Evolutionary conservation across 2,888 invertebrate species (phyloP), one percentile per base, ranked within the genome.

Genomic region (Empis stercorea): DNA sequence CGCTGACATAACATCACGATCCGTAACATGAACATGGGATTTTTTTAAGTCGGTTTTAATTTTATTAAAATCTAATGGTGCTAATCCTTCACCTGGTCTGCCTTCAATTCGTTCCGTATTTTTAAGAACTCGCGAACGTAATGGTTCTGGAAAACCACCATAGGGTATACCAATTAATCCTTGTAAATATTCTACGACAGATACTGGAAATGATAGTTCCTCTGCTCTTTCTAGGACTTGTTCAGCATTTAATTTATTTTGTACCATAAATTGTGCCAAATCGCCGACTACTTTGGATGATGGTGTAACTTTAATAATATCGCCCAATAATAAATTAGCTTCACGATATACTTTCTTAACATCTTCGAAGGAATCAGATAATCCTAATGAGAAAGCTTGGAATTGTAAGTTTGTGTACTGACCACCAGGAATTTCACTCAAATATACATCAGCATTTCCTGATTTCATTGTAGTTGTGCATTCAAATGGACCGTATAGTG

Each of bases 341-440:
- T 94, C 88, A 44, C 84, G 79, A 57, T 84, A 83, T 41, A 91
- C 89, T 61, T 86, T 84, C 72, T 96, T 96, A 3, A 96, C 87
- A 55, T 89, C 83, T 63, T 94, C 94, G 66, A 96, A 96, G 72
- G 94, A 87, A 58, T 85, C 84, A 34, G 92, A 94, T 13, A 96
- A 73, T 1, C 95, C 95, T 0, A 96, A 76, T 0, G 91, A 91
- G 71, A 84, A 95, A 1, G 96, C 88, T 69, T 96, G 95, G 81
- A 96, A 96, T 72, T 96, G 95, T 44, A 96, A 74, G 65, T 96
- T 96, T 30, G 95, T 96, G 73, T 96, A 96, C 70, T 96, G 95
- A 4, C 96, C 96, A 23, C 95, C 96, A 49, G 96, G 96, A 51
- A 96, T 96, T 74, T 96, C 95, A 70, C 94, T 94, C 49, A 86